These are phyloP conservation scores for Calycopis cecrops DNA, from an alignment of 1,140 invertebrate species.

Conservation along the genomic window DNA sequence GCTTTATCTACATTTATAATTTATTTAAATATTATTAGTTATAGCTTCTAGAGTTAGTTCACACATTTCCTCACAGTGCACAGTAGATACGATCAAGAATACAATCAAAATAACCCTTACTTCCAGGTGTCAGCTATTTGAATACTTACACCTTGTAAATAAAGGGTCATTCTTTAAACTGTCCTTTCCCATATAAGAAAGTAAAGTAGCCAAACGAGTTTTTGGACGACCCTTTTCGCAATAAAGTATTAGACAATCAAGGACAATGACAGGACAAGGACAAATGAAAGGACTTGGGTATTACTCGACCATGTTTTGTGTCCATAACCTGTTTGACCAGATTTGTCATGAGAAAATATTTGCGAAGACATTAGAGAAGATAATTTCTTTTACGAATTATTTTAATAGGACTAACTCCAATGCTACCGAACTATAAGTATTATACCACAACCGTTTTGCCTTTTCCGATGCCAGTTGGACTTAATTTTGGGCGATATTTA, in stretches of 20 bases:
- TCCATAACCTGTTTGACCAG: constrained; percentile 66
- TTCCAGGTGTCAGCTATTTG: constrained; percentile 27
- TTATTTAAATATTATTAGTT: too few species aligned
- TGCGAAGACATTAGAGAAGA: neutral
- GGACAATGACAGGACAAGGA: too few species aligned
- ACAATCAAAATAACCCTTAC: neutral
- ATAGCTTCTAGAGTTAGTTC: too few species aligned
- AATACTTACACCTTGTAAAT: constrained; percentile 42
- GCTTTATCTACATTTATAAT: too few species aligned
- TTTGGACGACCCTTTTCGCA: constrained; percentile 49
- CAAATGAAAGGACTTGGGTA: constrained; percentile 42
- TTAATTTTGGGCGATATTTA: too few species aligned
- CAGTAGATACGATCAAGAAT: too few species aligned
- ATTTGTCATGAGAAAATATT: constrained; percentile 47
- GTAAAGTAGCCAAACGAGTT: constrained; percentile 62
- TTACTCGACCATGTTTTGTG: constrained; percentile 50
- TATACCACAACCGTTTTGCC: too few species aligned
- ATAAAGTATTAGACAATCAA: constrained; percentile 33
- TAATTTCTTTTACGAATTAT: too few species aligned
- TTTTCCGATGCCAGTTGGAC: too few species aligned
- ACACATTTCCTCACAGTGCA: too few species aligned
- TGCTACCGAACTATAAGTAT: too few species aligned
- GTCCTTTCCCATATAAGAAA: constrained; percentile 59
- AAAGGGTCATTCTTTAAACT: constrained; percentile 54
- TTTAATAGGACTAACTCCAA: too few species aligned